Conservation (phyloP, 2,797 vertebrate species). For the Sebastes hopkinsi region DNA sequence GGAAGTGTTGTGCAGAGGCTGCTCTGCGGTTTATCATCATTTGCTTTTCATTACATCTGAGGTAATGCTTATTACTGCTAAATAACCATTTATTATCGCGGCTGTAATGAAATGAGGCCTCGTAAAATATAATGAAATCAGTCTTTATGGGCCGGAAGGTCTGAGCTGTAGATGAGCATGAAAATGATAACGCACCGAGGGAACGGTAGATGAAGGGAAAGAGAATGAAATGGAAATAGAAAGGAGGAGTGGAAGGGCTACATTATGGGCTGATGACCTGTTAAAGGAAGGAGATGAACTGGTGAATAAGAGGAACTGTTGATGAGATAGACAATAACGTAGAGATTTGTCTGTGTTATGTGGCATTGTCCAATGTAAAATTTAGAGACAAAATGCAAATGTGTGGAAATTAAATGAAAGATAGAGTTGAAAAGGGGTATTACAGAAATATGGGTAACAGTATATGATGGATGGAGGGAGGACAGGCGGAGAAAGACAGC, state of each 20-base stretch:
- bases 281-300: not conserved
- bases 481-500: not conserved
- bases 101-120: constrained; percentile 44
- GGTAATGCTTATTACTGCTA: constrained; percentile 14
- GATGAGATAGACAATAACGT: not conserved
- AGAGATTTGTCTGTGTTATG: not conserved
- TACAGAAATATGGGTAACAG: not conserved
- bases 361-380: not conserved
- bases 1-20: not conserved
- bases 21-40: not conserved
- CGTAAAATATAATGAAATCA: constrained; percentile 41
- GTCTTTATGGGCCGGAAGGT: constrained; percentile 24
- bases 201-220: not conserved
- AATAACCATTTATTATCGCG: constrained; percentile 35
- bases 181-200: not conserved
- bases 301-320: not conserved
- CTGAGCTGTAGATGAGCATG: constrained; percentile 2
- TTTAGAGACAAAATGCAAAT: not conserved
- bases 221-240: not conserved
- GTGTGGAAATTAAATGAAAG: not conserved
- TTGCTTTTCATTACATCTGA: constrained; percentile 38
- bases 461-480: not conserved
- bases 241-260: not conserved
- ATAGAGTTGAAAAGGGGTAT: not conserved
- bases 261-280: not conserved